Conservation (phyloP, 2,888 invertebrate genomes). For the Tenthredo mesomela region DNA sequence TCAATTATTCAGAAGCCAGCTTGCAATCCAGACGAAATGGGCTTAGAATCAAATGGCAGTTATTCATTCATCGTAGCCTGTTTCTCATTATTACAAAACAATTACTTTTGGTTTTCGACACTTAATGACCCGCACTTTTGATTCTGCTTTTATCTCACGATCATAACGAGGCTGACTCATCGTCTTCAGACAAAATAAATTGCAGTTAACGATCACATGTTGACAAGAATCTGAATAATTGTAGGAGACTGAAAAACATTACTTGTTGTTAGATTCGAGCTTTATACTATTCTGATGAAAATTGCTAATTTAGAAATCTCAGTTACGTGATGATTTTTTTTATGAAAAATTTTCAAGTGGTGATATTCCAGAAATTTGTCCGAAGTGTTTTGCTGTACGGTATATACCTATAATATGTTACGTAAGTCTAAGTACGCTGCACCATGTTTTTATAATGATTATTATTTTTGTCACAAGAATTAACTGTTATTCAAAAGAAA, state of each 20-base stretch:
- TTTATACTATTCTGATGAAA: not conserved
- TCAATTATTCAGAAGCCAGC: not conserved
- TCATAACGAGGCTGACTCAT: not conserved
- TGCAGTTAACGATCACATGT: not conserved
- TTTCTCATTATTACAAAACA: not conserved
- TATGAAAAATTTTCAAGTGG: not conserved
- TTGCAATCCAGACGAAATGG: not conserved
- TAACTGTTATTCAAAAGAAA: not conserved
- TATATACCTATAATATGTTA: no score
- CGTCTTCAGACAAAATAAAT: not conserved
- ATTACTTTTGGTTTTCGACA: not conserved
- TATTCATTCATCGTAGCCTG: not conserved
- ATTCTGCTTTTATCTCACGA: not conserved
- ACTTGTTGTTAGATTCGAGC: not conserved
- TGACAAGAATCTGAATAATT: not conserved
- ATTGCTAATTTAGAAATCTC: not conserved
- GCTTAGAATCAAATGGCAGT: not conserved
- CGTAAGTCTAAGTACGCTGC: not conserved
- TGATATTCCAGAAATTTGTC: not conserved
- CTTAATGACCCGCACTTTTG: not conserved
- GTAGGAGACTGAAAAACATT: not conserved
- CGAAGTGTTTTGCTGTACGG: not conserved
- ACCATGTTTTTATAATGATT: not conserved
- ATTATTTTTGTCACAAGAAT: not conserved
- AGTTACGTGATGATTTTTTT: not conserved